phyloP scores from a whole-genome alignment of 2,888 invertebrate genomes.

The Acleris sparsana region DNA sequence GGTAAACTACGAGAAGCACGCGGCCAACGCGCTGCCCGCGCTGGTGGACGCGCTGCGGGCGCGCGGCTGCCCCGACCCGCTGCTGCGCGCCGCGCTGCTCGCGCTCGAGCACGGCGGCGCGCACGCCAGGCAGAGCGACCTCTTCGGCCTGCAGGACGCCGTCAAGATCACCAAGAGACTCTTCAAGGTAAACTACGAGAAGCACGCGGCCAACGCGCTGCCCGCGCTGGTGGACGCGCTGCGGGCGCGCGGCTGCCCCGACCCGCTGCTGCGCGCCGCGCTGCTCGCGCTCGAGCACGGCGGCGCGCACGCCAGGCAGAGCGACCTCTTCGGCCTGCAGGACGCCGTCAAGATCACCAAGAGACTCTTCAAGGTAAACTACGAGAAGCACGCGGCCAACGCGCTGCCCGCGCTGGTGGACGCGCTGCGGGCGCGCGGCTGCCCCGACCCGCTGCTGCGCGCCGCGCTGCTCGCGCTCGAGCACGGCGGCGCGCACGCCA shows the following conservation, averaged over 20 bases:
- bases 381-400: conserved; percentile 94
- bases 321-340: conserved; percentile 92
- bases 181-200: conserved; percentile 93
- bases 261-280: conserved; percentile 84
- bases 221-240: conserved; percentile 89
- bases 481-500: conserved; percentile 92
- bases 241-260: conserved; percentile 88
- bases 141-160: conserved; percentile 93
- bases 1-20: conserved; percentile 93
- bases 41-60: conserved; percentile 89
- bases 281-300: conserved; percentile 91
- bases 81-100: conserved; percentile 84
- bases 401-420: conserved; percentile 88
- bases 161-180: conserved; percentile 95
- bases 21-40: conserved; percentile 89
- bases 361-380: conserved; percentile 90
- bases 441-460: conserved; percentile 85
- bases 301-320: conserved; percentile 90
- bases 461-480: conserved; percentile 88
- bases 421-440: conserved; percentile 87
- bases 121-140: conserved; percentile 90
- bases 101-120: conserved; percentile 94
- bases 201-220: conserved; percentile 91
- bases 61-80: conserved; percentile 87
- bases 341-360: conserved; percentile 96